Evolutionary conservation across 2,888 invertebrate species (phyloP).

Genomic region (Pardosa pseudoannulata): DNA sequence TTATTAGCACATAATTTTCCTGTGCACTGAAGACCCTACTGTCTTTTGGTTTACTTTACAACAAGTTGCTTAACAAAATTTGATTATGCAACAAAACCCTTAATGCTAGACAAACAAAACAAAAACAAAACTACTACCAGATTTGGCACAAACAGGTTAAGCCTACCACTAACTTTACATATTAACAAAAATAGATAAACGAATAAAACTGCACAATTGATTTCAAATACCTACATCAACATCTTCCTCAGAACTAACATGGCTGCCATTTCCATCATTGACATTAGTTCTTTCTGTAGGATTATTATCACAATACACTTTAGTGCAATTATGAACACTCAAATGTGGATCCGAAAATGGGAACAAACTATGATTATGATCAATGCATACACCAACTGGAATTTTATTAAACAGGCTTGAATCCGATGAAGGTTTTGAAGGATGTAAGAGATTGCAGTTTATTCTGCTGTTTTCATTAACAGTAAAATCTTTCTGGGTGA

Average conservation of each 20-base stretch:
- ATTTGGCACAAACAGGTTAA: too few relatives aligned
- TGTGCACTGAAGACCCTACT: too few relatives aligned
- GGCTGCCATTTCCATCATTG: constrained; percentile 31
- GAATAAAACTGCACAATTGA: too few relatives aligned
- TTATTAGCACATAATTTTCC: too few relatives aligned
- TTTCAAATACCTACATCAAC: constrained; percentile 66
- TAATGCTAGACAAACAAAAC: too few relatives aligned
- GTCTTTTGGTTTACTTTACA: too few relatives aligned
- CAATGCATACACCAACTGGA: constrained; percentile 33
- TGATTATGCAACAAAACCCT: too few relatives aligned
- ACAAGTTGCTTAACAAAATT: too few relatives aligned
- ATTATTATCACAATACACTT: constrained; percentile 44
- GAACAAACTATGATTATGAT: constrained; percentile 41
- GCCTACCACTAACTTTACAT: too few relatives aligned
- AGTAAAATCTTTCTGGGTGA: constrained; percentile 3
- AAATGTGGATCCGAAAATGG: constrained; percentile 48
- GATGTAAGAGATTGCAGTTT: constrained; percentile 21
- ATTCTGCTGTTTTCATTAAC: background rate
- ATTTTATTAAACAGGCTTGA: constrained; percentile 40
- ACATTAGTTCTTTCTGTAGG: constrained; percentile 14
- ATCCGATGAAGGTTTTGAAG: constrained; percentile 10
- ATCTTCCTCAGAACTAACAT: constrained; percentile 58
- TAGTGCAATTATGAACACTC: constrained; percentile 29
- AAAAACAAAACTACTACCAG: too few relatives aligned
- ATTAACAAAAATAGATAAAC: too few relatives aligned